These are phyloP conservation scores for Heliconius sara DNA, from an alignment of 2,888 invertebrate species.

Conservation along the genomic window DNA sequence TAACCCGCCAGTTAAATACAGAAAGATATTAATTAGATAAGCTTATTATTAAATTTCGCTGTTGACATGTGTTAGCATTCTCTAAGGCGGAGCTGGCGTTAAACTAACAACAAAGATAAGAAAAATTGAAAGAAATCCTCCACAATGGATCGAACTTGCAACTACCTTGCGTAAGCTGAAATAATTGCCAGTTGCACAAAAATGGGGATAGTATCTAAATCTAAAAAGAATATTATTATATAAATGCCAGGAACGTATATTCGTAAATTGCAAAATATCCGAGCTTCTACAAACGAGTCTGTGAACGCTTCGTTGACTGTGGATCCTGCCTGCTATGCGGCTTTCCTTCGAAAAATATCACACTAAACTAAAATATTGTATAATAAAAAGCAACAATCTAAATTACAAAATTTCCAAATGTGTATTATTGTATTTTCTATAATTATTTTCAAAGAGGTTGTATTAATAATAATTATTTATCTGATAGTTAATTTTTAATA, in stretches of 20 bases:
- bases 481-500: too few relatives aligned
- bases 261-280: constrained; percentile 23
- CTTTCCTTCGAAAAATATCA: constrained; percentile 15
- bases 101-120: neutral
- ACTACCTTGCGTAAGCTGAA: neutral
- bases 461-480: too few relatives aligned
- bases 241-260: neutral
- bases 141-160: neutral
- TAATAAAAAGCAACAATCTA: too few relatives aligned
- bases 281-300: constrained; percentile 23
- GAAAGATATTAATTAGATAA: neutral
- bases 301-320: constrained; percentile 30
- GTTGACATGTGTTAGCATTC: neutral
- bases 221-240: neutral
- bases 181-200: neutral
- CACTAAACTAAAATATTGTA: constrained; percentile 1
- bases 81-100: neutral
- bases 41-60: neutral
- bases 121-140: neutral
- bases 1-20: neutral
- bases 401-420: too few relatives aligned
- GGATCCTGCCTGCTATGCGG: constrained; percentile 18
- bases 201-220: neutral
- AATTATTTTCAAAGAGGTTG: too few relatives aligned
- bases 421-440: too few relatives aligned